Conservation (phyloP, 2,113 vertebrate genomes). For the Seriola dumerili region DNA sequence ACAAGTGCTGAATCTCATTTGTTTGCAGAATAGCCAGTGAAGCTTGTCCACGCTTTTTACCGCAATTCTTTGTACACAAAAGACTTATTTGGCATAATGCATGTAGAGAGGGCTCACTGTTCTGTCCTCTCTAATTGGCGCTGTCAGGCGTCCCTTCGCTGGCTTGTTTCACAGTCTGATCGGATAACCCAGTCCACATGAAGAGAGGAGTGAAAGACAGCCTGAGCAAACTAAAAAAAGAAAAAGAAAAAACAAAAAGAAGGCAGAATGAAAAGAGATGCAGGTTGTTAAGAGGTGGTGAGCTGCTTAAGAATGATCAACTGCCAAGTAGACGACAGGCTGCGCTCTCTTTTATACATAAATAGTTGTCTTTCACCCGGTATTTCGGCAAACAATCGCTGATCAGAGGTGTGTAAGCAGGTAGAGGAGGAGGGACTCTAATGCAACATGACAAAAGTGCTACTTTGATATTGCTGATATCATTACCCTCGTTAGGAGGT, state of each 20-base stretch:
- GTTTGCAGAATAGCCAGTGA: conserved; percentile 46
- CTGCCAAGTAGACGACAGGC: conserved; percentile 64
- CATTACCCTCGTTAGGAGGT: conserved; percentile 79
- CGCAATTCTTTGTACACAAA: conserved; percentile 46
- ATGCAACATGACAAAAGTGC: conserved; percentile 84
- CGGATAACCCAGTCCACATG: conserved; percentile 66
- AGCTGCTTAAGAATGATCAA: conserved; percentile 74
- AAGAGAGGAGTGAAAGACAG: conserved; percentile 64
- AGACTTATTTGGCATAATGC: conserved; percentile 58
- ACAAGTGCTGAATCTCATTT: conserved; percentile 27
- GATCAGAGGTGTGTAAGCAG: conserved; percentile 80
- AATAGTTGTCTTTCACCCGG: conserved; percentile 81
- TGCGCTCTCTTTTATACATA: conserved; percentile 73
- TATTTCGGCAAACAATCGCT: conserved; percentile 79
- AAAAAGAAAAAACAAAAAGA: not conserved
- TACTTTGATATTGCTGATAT: conserved; percentile 82
- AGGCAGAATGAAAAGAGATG: conserved; percentile 42
- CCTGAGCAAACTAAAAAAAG: conserved; percentile 28
- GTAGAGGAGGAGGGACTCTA: conserved; percentile 73
- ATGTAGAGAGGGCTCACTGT: conserved; percentile 51
- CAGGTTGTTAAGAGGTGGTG: conserved; percentile 57
- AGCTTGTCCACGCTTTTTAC: conserved; percentile 26
- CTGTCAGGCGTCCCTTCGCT: conserved; percentile 73
- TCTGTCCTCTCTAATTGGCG: conserved; percentile 72
- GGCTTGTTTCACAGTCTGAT: conserved; percentile 74